Evolutionary conservation across 37 sponge, comb jelly and placozoan species (phyloP).

Genomic region (Sycon ciliatum): DNA sequence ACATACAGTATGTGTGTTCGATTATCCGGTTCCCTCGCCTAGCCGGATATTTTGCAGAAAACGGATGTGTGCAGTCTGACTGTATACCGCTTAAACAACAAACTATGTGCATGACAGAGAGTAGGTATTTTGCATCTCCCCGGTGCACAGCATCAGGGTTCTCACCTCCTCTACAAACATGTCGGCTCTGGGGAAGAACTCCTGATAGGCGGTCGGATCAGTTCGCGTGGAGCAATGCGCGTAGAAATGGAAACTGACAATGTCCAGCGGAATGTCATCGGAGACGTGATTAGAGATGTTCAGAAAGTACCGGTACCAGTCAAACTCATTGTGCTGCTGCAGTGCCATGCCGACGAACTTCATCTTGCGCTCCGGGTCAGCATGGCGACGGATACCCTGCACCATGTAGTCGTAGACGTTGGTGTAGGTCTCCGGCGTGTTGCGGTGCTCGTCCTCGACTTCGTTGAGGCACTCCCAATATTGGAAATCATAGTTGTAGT

Average conservation of each 20-base stretch:
- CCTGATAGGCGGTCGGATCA: neutral
- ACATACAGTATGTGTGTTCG: too few species aligned
- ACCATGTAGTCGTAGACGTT: neutral
- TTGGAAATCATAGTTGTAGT: neutral
- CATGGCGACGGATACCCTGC: neutral
- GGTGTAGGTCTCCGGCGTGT: conserved; percentile 2
- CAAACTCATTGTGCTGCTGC: neutral
- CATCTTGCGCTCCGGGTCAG: conserved; percentile 10
- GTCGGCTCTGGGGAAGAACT: neutral
- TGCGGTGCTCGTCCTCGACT: neutral
- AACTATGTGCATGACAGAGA: too few species aligned
- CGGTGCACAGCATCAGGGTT: too few species aligned
- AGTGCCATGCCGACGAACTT: conserved; percentile 5
- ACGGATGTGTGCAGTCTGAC: too few species aligned
- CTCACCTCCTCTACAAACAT: neutral
- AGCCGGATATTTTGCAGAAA: too few species aligned
- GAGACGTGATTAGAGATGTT: neutral
- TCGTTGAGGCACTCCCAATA: conserved; percentile 17
- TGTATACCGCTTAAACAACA: too few species aligned
- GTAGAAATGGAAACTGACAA: conserved; percentile 8
- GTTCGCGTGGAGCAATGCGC: neutral
- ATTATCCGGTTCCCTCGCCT: too few species aligned
- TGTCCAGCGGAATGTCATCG: neutral
- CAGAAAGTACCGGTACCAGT: conserved; percentile 1
- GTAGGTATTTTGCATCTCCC: too few species aligned